Evolutionary conservation across 2,888 invertebrate species (phyloP), one percentile per base, ranked within the genome.

Genomic region (Microlaimidae sp.): DNA sequence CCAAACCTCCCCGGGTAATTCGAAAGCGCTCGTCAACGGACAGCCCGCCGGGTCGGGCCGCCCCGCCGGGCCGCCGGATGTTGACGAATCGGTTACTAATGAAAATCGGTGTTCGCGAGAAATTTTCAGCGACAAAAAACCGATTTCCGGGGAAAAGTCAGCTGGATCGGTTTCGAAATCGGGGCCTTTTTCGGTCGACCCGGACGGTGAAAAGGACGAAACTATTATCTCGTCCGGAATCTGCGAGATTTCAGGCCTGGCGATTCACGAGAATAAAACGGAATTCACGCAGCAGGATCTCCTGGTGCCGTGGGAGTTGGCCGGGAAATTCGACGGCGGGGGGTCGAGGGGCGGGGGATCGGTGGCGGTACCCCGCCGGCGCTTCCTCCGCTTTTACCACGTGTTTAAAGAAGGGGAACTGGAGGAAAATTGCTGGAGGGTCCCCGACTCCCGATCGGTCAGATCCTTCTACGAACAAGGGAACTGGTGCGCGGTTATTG

Each of bases 231-330:
- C n/a, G n/a, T n/a, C n/a, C n/a, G n/a, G n/a, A n/a, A n/a, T n/a
- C n/a, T 32, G 32, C 32, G 32, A 32, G 32, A 17, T 32, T 32
- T 32, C 38, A 7, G 23, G 25, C 29, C 72, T 88, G 19, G 85
- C 86, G 0, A 77, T 97, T 23, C 95, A 97, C 69, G 81, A 81
- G 49, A 92, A 92, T 69, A 78, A 90, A 54, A 90, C 87, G 0
- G 80, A 85, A 64, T 99, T 99, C 71, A 77, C 79, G 64, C 81
- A 87, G 62, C 82, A 82, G 61, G 95, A 99, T 72, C 72, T 95
- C 56, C 75, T 97, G 29, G 95, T 97, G 0, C 95, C 95, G 0
- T 97, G 97, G 97, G 86, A 85, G 66, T 72, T 82, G 41, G 82
- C 52, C 13, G 51, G 54, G 10, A 28, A 57, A 38, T 21, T 19